Conservation (phyloP, 2,888 invertebrate species). For the Drosophila robusta region DNA sequence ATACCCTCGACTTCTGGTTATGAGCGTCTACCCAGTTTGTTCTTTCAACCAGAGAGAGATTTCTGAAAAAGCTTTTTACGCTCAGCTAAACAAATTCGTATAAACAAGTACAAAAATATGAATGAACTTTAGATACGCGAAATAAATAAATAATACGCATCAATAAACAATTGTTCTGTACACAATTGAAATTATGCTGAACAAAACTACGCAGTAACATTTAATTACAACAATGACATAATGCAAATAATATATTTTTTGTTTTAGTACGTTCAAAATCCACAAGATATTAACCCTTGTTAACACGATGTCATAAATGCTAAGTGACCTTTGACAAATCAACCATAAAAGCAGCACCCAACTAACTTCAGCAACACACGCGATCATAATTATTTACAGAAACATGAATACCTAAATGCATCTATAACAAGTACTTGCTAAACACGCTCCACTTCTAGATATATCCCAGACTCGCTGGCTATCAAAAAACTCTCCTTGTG, state of each 20-base stretch:
- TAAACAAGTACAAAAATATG: neutral
- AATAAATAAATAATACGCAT: neutral
- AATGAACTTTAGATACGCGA: constrained; percentile 15
- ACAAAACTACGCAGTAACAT: neutral
- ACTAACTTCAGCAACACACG: neutral
- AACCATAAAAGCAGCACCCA: neutral
- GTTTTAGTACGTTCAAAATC: neutral
- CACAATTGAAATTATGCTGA: neutral
- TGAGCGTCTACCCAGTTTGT: neutral
- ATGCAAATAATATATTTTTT: neutral
- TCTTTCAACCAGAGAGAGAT: neutral
- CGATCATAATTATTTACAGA: neutral
- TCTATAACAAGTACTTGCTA: neutral
- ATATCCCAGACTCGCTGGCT: constrained; percentile 63
- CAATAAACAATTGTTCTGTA: neutral
- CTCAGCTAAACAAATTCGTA: neutral
- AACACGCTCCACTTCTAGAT: constrained; percentile 30
- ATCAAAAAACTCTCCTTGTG: constrained; percentile 56
- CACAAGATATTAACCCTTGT: neutral
- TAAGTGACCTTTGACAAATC: neutral
- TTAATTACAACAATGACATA: neutral
- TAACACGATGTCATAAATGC: neutral
- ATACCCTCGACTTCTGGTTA: constrained; percentile 8
- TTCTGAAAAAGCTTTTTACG: constrained; percentile 13
- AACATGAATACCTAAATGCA: neutral